Evolutionary conservation across 2,888 invertebrate genomes (phyloP), one percentile per base, ranked within the genome.

Genomic region (Ophioninae sp.): DNA sequence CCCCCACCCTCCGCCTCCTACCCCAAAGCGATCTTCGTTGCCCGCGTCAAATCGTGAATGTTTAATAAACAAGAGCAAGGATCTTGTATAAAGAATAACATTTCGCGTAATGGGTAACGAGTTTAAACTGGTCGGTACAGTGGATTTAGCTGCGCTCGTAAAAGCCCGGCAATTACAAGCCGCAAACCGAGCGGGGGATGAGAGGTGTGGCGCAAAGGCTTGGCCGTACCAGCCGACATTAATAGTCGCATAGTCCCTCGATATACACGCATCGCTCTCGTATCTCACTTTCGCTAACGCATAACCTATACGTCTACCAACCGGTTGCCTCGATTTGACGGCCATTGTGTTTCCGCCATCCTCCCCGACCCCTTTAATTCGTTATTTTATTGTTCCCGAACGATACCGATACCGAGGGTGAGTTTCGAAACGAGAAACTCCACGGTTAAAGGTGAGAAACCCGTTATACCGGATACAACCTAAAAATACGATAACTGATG

Each of bases 131-230:
- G 65, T 64, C 64, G 30, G 64, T 39, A 39, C 37, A 69, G 87
- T 88, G 87, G 88, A 89, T 88, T 90, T 89, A 89, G 89, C 87
- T 88, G 87, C 90, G 89, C 89, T 90, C 89, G 88, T 91, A 90
- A 90, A 90, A 89, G 87, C 85, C 50, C 3, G 84, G 88, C 89
- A 89, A 89, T 90, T 90, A 90, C 89, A 88, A 87, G 85, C 57
- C 67, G 59, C 13, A n/a, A 41, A 41, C 62, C 69, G 62, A 44
- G 21, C 21, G 37, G 21, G 62, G 37, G 78, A 62, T 6, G 68
- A 37, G 44, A 21, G 44, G 41, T 17, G n/a, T 1, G 39, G 41
- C n/a, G 39, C 6, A 41, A 39, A 78, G 30, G 50, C 23, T 78
- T 62, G 44, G 44, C 39, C 70, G 62, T 64, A 62, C 50, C 56